phyloP scores from a whole-genome alignment of 2,797 vertebrate genomes.

The Harpagifer antarcticus region DNA sequence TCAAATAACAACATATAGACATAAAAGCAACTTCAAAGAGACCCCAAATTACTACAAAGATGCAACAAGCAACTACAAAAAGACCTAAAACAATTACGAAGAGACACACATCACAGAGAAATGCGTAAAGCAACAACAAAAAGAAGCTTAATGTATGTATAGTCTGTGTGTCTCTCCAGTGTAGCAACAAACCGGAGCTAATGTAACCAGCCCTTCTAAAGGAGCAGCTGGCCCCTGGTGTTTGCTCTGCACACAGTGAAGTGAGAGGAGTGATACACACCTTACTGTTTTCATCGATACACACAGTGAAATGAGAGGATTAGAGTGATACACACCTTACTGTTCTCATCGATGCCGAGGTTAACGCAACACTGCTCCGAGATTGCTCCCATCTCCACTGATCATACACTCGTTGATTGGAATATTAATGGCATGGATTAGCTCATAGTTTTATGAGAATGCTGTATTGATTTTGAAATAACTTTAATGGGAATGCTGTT shows the following conservation, averaged over 20 bases:
- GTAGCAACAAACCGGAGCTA: background rate
- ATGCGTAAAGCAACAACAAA: no score
- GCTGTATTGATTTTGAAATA: constrained; percentile 67
- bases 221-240: background rate
- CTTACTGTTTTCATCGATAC: background rate
- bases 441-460: constrained; percentile 61
- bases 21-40: no score
- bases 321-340: background rate
- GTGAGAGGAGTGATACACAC: background rate
- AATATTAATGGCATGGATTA: constrained; percentile 61
- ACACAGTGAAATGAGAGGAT: background rate
- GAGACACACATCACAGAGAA: no score
- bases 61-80: no score
- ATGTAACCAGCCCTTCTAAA: background rate
- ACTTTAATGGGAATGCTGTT: constrained; percentile 59
- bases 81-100: no score
- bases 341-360: constrained; percentile 18
- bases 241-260: background rate
- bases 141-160: no score
- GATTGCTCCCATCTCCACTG: constrained; percentile 40
- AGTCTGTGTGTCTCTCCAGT: no score
- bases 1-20: no score
- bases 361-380: constrained; percentile 31
- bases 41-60: no score
- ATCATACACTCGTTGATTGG: constrained; percentile 58